These are phyloP conservation scores for Hyppa rectilinea DNA, from an alignment of 2,888 invertebrate genomes.

Conservation along the genomic window DNA sequence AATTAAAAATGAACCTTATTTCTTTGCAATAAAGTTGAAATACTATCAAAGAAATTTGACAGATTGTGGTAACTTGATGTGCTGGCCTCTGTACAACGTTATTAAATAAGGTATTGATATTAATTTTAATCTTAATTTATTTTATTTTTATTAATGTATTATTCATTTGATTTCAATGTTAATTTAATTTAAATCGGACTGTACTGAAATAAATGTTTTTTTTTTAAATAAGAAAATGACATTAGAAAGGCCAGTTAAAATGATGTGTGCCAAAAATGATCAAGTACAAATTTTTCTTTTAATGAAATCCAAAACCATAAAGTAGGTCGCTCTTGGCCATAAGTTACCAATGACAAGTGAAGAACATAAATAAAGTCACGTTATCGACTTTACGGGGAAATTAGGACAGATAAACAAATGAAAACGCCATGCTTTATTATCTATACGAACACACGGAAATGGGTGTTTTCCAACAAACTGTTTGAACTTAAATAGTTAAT, in stretches of 20 bases:
- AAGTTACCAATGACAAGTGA: slow-evolving; percentile 24
- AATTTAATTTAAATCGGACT: no score
- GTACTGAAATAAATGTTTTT: no score
- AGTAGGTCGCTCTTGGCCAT: background rate
- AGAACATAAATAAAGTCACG: slow-evolving; percentile 44
- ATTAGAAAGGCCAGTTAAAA: background rate
- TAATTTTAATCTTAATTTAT: no score
- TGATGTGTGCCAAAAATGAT: background rate
- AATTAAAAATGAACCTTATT: no score
- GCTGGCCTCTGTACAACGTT: no score
- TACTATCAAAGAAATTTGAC: no score
- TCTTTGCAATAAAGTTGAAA: no score
- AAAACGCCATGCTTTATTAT: slow-evolving; percentile 5
- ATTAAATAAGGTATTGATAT: no score
- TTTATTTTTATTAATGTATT: no score
- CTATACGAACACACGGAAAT: slow-evolving; percentile 18
- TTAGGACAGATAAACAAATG: slow-evolving; percentile 20
- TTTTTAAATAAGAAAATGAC: background rate
- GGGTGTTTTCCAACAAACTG: slow-evolving; percentile 5
- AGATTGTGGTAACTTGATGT: no score
- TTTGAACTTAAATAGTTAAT: slow-evolving; percentile 2
- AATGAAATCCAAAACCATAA: background rate
- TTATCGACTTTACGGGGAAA: slow-evolving; percentile 24
- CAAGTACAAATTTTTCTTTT: background rate
- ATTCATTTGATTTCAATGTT: no score